Evolutionary conservation across 2,797 vertebrate species (phyloP).

Genomic region (Cygnus olor): DNA sequence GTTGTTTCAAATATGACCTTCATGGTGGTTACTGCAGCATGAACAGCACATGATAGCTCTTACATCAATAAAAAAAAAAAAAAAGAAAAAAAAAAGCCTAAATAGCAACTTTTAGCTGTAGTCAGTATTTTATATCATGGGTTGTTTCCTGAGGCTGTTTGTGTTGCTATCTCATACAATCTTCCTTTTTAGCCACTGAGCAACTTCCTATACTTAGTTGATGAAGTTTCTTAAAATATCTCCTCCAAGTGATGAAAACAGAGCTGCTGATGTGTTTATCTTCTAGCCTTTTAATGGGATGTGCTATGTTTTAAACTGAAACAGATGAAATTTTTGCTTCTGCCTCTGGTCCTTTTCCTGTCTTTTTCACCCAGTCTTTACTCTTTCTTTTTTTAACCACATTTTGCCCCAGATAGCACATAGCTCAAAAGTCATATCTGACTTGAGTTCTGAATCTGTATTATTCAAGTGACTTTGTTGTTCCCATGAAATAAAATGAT

Average conservation of each 20-base stretch:
- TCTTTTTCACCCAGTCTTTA: not conserved
- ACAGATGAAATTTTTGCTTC: not conserved
- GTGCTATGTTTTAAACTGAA: not conserved
- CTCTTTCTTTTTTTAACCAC: not conserved
- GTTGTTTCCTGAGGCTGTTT: conserved; percentile 24
- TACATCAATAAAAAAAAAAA: not conserved
- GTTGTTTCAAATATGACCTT: conserved; percentile 40
- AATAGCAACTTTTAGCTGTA: conserved; percentile 51
- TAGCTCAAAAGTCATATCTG: not conserved
- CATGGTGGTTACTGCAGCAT: not conserved
- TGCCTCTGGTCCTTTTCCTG: not conserved
- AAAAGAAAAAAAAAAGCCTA: not conserved
- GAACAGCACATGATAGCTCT: conserved; percentile 46
- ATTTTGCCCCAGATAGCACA: not conserved
- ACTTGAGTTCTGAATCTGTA: not conserved
- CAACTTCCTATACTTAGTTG: conserved; percentile 29
- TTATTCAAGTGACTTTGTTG: conserved; percentile 3
- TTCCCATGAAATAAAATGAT: conserved; percentile 3
- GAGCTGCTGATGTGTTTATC: not conserved
- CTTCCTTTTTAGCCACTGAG: conserved; percentile 24
- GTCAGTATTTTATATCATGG: conserved; percentile 13
- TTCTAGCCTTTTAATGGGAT: conserved; percentile 6
- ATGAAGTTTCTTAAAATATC: conserved; percentile 52
- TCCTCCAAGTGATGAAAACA: conserved; percentile 11
- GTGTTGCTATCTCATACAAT: not conserved